A percentile compares a stretch with the other conserved stretches of the same genome.
phyloP scores from a whole-genome alignment of 2,888 invertebrate species.

The Trichopoda pennipes region DNA sequence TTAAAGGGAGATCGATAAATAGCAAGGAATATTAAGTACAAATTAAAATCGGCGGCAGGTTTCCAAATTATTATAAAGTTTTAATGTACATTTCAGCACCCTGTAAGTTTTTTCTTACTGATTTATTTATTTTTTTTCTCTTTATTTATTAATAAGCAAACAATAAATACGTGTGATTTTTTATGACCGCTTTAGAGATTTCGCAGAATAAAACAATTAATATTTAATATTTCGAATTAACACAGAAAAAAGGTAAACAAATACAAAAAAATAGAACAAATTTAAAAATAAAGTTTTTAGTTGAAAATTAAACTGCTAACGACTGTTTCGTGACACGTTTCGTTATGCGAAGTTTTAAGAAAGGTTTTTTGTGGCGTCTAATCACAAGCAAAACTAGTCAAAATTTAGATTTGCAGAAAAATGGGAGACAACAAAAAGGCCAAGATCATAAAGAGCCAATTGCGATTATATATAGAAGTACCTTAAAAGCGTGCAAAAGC shows the following conservation, averaged over 20 bases:
- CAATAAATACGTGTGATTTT: conserved; percentile 1
- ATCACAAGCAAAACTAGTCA: conserved; percentile 17
- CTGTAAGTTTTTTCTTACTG: no score
- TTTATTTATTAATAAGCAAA: no score
- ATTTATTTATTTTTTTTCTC: no score
- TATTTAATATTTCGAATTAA: background rate
- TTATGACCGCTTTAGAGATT: conserved; percentile 11
- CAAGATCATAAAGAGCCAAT: conserved; percentile 41
- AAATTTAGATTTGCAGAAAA: conserved; percentile 32
- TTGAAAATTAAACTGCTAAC: conserved; percentile 28
- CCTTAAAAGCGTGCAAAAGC: background rate
- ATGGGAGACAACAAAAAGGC: background rate
- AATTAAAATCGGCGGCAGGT: no score
- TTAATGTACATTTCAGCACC: no score
- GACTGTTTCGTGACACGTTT: conserved; percentile 25
- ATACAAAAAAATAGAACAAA: background rate
- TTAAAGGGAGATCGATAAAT: no score
- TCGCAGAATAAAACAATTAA: conserved; percentile 30
- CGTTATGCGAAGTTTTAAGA: conserved; percentile 41
- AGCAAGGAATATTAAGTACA: no score
- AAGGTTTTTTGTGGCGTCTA: conserved; percentile 19
- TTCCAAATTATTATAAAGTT: no score
- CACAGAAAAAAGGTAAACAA: background rate
- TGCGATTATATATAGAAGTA: conserved; percentile 55
- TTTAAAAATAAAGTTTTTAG: conserved; percentile 17